phyloP scores from a whole-genome alignment of 2,113 vertebrate species.

The Stigmatopora nigra region DNA sequence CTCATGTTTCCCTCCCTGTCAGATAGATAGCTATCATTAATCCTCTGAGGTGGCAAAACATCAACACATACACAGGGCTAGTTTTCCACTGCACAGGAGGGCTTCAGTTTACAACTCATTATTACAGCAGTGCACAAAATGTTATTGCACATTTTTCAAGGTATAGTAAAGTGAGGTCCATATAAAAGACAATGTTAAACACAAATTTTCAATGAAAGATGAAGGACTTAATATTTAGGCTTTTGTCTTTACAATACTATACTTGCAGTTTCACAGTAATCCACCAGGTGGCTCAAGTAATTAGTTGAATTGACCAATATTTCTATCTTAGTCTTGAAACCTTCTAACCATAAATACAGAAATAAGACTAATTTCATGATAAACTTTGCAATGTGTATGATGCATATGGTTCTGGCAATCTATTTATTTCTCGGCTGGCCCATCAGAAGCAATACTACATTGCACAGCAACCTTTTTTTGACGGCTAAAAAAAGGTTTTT shows the following conservation, averaged over 20 bases:
- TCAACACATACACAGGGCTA: neutral
- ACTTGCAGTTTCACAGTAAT: slow-evolving; percentile 4
- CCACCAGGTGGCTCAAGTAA: slow-evolving; percentile 39
- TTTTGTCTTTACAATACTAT: too few relatives aligned
- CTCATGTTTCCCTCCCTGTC: slow-evolving; percentile 78
- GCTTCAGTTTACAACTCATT: neutral
- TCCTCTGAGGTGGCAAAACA: neutral
- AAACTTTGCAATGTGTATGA: neutral
- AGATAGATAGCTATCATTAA: neutral
- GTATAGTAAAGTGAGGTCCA: too few relatives aligned
- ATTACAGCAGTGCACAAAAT: too few relatives aligned
- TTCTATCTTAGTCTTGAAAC: neutral
- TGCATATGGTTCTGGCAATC: neutral
- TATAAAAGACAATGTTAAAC: too few relatives aligned
- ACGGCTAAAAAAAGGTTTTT: neutral
- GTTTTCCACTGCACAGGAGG: neutral
- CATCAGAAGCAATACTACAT: neutral
- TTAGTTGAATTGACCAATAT: neutral
- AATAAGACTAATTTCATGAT: too few relatives aligned
- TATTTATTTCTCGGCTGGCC: neutral
- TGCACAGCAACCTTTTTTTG: neutral
- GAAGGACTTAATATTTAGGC: too few relatives aligned
- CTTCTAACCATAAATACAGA: neutral
- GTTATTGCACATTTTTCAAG: too few relatives aligned
- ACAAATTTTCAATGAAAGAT: too few relatives aligned